A percentile compares a stretch with the other conserved stretches of the same genome.
These are phyloP conservation scores for Ictalurus furcatus DNA, from an alignment of 2,113 vertebrate genomes.

Conservation along the genomic window DNA sequence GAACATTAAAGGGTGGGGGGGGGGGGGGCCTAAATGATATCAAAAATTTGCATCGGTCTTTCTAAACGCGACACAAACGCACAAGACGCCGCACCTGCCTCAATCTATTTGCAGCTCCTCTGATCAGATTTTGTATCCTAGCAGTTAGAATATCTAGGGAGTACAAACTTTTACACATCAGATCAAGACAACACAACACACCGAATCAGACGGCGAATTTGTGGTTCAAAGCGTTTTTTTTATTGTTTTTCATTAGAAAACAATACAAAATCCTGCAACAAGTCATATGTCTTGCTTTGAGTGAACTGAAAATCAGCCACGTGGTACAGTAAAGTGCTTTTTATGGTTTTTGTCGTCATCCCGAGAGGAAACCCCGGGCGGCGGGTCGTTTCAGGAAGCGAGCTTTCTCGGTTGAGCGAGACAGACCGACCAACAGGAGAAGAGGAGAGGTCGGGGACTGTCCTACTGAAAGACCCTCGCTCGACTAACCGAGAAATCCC, in stretches of 20 bases:
- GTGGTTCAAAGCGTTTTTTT: constrained; percentile 78
- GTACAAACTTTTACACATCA: background rate
- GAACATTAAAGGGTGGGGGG: too few relatives aligned
- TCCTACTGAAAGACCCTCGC: background rate
- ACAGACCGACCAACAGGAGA: constrained; percentile 27
- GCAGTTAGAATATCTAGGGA: background rate
- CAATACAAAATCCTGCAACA: constrained; percentile 93
- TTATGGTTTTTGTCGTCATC: constrained; percentile 67
- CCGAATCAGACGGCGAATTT: background rate
- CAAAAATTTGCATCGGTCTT: background rate
- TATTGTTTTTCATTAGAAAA: constrained; percentile 91
- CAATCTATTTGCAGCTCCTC: background rate
- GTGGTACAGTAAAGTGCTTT: constrained; percentile 96
- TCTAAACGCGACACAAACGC: background rate
- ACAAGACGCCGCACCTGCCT: background rate
- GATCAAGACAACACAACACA: background rate
- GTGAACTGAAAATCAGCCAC: constrained; percentile 86
- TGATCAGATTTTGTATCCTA: background rate
- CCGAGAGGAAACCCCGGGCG: background rate
- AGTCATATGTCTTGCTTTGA: constrained; percentile 74
- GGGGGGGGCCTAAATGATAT: too few relatives aligned
- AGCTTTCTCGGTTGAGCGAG: background rate
- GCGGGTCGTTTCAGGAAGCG: constrained; percentile 4
- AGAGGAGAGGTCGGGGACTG: constrained; percentile 19
- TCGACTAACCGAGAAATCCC: constrained; percentile 3